These are phyloP conservation scores for Muscicapa comitata DNA, from an alignment of 2,797 vertebrate species.

Conservation along the genomic window DNA sequence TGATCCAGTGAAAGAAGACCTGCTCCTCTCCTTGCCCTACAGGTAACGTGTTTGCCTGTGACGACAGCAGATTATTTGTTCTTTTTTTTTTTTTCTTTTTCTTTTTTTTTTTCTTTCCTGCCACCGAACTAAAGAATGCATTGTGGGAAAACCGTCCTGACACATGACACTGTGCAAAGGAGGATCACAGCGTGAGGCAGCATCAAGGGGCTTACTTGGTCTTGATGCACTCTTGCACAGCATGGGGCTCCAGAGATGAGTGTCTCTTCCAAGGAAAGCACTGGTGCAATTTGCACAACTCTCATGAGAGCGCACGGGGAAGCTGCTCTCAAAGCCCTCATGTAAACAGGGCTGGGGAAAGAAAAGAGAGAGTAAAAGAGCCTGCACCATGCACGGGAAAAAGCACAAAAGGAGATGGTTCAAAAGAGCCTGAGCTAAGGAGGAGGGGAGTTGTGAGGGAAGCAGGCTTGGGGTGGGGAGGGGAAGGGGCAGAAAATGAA, in stretches of 20 bases:
- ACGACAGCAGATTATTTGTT: slow-evolving; percentile 78
- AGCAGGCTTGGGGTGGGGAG: rapidly evolving
- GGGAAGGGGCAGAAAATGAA: slow-evolving; percentile 50
- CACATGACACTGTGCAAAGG: slow-evolving; percentile 82
- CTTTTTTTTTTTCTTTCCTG: slow-evolving; percentile 59
- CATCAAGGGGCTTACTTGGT: slow-evolving; percentile 84
- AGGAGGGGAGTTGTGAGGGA: neutral
- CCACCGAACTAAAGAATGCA: slow-evolving; percentile 82
- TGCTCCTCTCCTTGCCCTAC: slow-evolving; percentile 54
- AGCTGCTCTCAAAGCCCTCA: slow-evolving; percentile 72
- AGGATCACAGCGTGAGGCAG: slow-evolving; percentile 80
- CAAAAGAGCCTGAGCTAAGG: slow-evolving; percentile 70
- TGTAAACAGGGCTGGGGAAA: slow-evolving; percentile 72
- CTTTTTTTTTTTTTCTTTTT: slow-evolving; percentile 42
- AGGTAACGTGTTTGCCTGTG: slow-evolving; percentile 76
- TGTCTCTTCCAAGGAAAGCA: slow-evolving; percentile 79
- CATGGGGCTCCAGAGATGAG: slow-evolving; percentile 77
- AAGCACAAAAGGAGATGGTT: slow-evolving; percentile 72
- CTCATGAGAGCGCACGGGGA: slow-evolving; percentile 73
- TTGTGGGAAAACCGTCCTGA: slow-evolving; percentile 83
- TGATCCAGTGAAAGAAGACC: slow-evolving; percentile 24
- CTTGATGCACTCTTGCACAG: slow-evolving; percentile 83
- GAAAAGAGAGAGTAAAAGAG: slow-evolving; percentile 69
- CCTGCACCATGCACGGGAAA: slow-evolving; percentile 56
- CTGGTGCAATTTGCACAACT: slow-evolving; percentile 80